Percentiles rank a stretch among this genome's conserved stretches.
Conservation (phyloP, 2,888 invertebrate genomes). For the Timandra comae region DNA sequence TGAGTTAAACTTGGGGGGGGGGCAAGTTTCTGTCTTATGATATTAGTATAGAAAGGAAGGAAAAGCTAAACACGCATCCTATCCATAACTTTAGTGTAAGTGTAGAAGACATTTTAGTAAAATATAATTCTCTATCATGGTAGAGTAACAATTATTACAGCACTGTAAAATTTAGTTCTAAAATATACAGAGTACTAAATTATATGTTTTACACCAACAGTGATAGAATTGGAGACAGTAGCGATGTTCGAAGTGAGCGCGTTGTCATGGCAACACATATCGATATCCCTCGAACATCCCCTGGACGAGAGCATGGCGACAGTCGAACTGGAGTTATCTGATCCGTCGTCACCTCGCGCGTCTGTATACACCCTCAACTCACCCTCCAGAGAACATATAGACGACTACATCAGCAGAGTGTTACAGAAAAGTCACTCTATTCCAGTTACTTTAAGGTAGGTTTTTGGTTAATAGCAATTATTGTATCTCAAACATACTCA, state of each 20-base stretch:
- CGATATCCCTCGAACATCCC: conserved; percentile 94
- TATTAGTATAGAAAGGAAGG: too few relatives aligned
- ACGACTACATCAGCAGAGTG: conserved; percentile 73
- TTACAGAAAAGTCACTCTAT: conserved; percentile 94
- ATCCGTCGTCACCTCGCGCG: conserved; percentile 87
- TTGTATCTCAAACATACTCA: neutral
- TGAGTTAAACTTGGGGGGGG: too few relatives aligned
- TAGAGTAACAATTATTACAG: too few relatives aligned
- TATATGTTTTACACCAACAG: too few relatives aligned
- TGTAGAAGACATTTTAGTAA: too few relatives aligned
- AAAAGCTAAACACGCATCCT: too few relatives aligned
- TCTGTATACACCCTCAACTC: conserved; percentile 81
- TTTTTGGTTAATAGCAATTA: too few relatives aligned
- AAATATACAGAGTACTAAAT: too few relatives aligned
- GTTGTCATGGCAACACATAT: conserved; percentile 91
- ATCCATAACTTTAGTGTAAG: too few relatives aligned
- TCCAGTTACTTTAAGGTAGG: conserved; percentile 89
- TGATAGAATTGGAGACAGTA: conserved; percentile 81
- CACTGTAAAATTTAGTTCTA: too few relatives aligned
- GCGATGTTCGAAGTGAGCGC: conserved; percentile 96
- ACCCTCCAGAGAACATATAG: conserved; percentile 56
- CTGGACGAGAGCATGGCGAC: conserved; percentile 95
- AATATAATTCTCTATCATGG: too few relatives aligned
- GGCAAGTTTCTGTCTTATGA: too few relatives aligned
- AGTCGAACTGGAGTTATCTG: conserved; percentile 90